Conservation (phyloP, 2,888 invertebrate species). For the Patella depressa region DNA sequence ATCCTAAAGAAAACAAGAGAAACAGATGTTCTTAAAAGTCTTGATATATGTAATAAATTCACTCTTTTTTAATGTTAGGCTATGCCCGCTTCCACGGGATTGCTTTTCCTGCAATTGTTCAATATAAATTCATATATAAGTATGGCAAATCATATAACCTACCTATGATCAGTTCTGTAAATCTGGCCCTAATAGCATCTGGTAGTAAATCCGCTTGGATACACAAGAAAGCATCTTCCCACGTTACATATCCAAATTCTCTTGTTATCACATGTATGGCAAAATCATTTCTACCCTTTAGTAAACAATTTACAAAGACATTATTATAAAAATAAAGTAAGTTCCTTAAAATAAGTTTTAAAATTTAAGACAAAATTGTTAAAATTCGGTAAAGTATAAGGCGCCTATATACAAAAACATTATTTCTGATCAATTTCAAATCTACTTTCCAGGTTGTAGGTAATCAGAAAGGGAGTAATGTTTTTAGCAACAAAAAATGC, state of each 20-base stretch:
- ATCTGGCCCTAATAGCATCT: slow-evolving; percentile 68
- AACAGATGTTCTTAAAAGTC: not conserved
- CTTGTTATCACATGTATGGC: slow-evolving; percentile 68
- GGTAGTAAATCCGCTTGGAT: slow-evolving; percentile 67
- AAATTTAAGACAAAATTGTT: too few species aligned
- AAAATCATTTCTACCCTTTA: slow-evolving; percentile 70
- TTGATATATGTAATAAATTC: not conserved
- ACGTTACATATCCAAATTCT: slow-evolving; percentile 68
- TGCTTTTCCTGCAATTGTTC: too few species aligned
- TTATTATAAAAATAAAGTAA: too few species aligned
- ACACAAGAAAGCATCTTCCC: slow-evolving; percentile 70
- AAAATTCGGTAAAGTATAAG: too few species aligned
- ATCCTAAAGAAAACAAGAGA: slow-evolving; percentile 46
- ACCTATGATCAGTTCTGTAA: slow-evolving; percentile 70
- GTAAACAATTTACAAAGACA: too few species aligned
- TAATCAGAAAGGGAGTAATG: too few species aligned
- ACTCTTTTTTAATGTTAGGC: too few species aligned
- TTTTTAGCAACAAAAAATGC: not conserved
- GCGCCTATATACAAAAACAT: too few species aligned
- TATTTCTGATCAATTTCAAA: too few species aligned
- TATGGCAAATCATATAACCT: slow-evolving; percentile 24
- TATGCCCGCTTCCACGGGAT: too few species aligned
- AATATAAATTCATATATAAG: not conserved
- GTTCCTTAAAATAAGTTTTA: too few species aligned
- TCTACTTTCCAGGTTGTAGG: too few species aligned